Evolutionary conservation across 2,797 vertebrate genomes (phyloP), one percentile per base, ranked within the genome.

Genomic region (Lates japonicus): DNA sequence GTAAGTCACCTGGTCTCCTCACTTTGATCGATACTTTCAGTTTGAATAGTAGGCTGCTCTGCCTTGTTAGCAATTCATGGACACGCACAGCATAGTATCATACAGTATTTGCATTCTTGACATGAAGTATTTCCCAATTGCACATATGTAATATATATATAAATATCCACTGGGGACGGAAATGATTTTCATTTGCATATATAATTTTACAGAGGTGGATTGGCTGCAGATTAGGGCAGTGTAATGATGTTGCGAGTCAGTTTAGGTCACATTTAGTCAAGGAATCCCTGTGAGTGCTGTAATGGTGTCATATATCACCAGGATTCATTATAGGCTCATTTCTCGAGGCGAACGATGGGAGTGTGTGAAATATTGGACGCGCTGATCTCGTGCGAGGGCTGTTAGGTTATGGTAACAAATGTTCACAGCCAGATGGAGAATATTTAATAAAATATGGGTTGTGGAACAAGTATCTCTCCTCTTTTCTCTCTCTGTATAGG

Each of bases 1-100:
- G 95, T 96, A 91, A 92, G 95, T 39, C 68, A 76, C 76, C 68
- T 66, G 85, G 6, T 55, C 60, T 16, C 35, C 64, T 54, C 66
- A 37, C 29, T 54, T 68, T 19, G 5, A 76, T 70, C 68, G 8
- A 48, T 55, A 31, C 66, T 76, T 46, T 31, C 52, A 41, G 25
- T 66, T 37, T 51, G 14, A 46, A 14, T 4, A 6, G 10, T 1
- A 12, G 19, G n/a, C 20, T 39, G 44, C 13, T 19, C 55, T 3
- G 25, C 19, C 14, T 48, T 46, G 46, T 33, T 25, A 20, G 19
- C 51, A 68, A 12, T 29, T 29, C 25, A 29, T 29, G 25, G 25
- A 29, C 25, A 29, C 25, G 13, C 17, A 25, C 22, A 33, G 25
- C 20, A 3, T 31, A 49, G 19, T 6, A 17, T 31, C 13, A 17